These are phyloP conservation scores for Mythimna vitellina DNA, from an alignment of 2,888 invertebrate species.

Conservation along the genomic window DNA sequence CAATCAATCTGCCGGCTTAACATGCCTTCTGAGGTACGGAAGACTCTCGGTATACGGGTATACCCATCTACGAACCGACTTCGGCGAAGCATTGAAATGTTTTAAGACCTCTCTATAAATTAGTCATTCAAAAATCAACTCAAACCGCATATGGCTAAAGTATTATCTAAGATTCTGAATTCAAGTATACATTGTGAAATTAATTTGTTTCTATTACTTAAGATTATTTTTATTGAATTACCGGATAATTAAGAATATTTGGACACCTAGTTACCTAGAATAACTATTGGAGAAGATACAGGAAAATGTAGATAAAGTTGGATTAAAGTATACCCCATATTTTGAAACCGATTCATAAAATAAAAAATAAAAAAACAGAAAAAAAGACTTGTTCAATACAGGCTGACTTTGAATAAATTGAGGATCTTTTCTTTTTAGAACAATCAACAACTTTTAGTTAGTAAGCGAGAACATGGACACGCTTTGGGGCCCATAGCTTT, in stretches of 20 bases:
- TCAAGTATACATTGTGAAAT: neutral
- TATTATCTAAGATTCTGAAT: neutral
- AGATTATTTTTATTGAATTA: conserved; percentile 18
- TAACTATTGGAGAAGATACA: neutral
- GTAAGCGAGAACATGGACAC: too few relatives aligned
- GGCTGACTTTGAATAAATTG: neutral
- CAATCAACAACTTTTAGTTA: neutral
- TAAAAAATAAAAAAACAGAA: neutral
- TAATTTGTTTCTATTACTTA: conserved; percentile 26
- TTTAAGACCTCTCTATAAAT: neutral
- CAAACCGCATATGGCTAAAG: neutral
- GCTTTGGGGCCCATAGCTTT: too few relatives aligned
- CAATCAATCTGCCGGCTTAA: too few relatives aligned
- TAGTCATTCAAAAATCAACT: conserved; percentile 5
- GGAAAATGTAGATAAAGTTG: conserved; percentile 7
- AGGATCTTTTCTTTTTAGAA: neutral
- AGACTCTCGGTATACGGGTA: too few relatives aligned
- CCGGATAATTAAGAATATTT: conserved; percentile 28
- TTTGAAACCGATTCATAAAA: neutral
- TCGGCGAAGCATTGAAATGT: too few relatives aligned
- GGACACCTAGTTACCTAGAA: conserved; percentile 35
- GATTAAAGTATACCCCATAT: neutral
- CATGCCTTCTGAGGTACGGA: too few relatives aligned
- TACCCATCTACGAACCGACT: too few relatives aligned
- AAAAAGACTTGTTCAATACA: neutral